Conservation (phyloP, 2,113 vertebrate genomes). For the Mustela lutreola region DNA sequence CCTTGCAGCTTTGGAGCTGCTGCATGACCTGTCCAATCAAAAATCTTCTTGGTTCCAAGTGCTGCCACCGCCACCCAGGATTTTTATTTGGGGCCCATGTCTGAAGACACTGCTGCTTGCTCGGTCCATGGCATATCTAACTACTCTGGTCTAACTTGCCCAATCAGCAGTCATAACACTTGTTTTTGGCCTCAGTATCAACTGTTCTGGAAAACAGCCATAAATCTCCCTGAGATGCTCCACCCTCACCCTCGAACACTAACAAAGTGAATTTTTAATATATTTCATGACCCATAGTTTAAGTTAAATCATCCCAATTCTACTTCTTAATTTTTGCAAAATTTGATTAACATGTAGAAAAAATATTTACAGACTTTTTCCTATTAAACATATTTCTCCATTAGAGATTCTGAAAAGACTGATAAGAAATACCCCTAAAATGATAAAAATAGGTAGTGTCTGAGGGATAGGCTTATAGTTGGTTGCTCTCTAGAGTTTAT, state of each 20-base stretch:
- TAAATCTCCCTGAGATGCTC: background rate
- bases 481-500: background rate
- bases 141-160: background rate
- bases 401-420: constrained; percentile 2
- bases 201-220: background rate
- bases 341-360: background rate
- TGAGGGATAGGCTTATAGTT: background rate
- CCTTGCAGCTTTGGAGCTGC: background rate
- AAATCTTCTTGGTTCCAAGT: background rate
- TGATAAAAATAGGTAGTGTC: background rate
- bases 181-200: background rate
- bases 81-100: background rate
- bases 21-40: background rate
- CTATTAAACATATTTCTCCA: background rate
- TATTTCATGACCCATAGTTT: background rate
- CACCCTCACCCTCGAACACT: too few species aligned
- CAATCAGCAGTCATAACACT: background rate
- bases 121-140: background rate
- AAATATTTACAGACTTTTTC: background rate
- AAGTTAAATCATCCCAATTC: background rate
- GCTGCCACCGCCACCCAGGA: fast-evolving
- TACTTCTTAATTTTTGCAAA: constrained; percentile 19
- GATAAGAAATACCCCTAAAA: background rate
- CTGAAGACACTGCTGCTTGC: background rate
- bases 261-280: background rate